Evolutionary conservation across 2,797 vertebrate species (phyloP), one percentile per base, ranked within the genome.

Genomic region (Petrocephalus sullivani): DNA sequence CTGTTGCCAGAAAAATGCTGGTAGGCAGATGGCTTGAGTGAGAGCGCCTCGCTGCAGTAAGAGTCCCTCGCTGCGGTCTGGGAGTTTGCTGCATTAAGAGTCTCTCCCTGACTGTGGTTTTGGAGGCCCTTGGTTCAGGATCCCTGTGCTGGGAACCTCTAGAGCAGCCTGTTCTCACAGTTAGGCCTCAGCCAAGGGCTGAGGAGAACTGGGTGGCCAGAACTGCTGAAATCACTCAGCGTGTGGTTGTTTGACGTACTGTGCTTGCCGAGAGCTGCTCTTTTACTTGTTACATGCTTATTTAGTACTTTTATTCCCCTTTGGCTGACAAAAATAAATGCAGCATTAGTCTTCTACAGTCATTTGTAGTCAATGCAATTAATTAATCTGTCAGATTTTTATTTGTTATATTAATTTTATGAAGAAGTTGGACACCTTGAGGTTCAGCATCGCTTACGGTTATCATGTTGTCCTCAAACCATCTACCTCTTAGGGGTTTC

Each of bases 111-210:
- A 87, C 91, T 93, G 91, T 91, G 85, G 33, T 90, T 92, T 90
- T 90, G 57, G 67, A 61, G 78, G 41, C 46, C 49, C 28, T 85
- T 78, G 41, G 85, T 88, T 71, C 85, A 61, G 67, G 90, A 89
- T 60, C 89, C 87, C 54, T 28, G 75, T 23, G 87, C 93, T 92
- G 93, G 95, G 92, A 95, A 95, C 94, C 91, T 90, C 78, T 89
- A 91, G 90, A 91, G 84, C 88, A 89, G 54, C 90, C 92, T 92
- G 93, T 95, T 95, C 95, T 95, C 90, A 93, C 94, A 94, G 92
- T 91, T 89, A 90, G 53, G 37, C 90, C 92, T 90, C 90, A 92
- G 91, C 94, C 92, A 94, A 93, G 92, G 53, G 88, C 64, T 91
- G 91, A 86, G 86, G 81, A 75, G 89, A 89, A 89, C 16, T 87